Evolutionary conservation across 2,797 vertebrate genomes (phyloP), one percentile per base, ranked within the genome.

Genomic region (Gambusia yucatana): DNA sequence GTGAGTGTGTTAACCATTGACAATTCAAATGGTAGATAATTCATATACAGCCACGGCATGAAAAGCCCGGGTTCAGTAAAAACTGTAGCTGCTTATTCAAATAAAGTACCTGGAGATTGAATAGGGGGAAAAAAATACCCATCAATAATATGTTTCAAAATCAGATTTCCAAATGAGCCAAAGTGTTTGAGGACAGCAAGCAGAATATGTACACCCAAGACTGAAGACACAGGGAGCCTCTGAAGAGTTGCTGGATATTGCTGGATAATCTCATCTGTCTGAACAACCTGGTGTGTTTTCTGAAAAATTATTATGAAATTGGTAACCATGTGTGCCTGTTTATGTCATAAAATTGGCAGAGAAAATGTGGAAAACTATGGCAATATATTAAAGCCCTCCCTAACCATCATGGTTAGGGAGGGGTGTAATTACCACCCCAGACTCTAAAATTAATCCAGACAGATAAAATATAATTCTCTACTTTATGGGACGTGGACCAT

Each of bases 1-100:
- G 71, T 6, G 46, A 72, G 63, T 39, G 16, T 41, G 63, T 67
- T 67, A 67, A 72, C 16, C 17, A 50, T 50, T 50, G 16, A 48
- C 46, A 72, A 48, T 22, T 72, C 47, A 72, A 50, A 72, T 30
- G 30, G 46, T 72, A 50, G 46, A 72, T 72, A 50, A 72, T 72
- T 72, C 63, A 67, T 72, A 72, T 25, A 11, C 30, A 50, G 46
- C 9, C 22, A 22, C 28, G 6, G 20, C 46, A 50, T 33, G 30
- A 5, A 1, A 20, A 30, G 47, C 3, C 71, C 25, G 33, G 63
- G 36, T 67, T 41, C 20, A 67, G 36, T 2, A 25, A 67, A 1
- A 67, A 41, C 33, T 39, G 33, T 22, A 65, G 8, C 61, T 65
- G 28, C 33, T 65, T 3, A 22, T 17, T 16, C 36, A 67, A 67